phyloP scores from a whole-genome alignment of 2,113 vertebrate species.

The Eleginops maclovinus region DNA sequence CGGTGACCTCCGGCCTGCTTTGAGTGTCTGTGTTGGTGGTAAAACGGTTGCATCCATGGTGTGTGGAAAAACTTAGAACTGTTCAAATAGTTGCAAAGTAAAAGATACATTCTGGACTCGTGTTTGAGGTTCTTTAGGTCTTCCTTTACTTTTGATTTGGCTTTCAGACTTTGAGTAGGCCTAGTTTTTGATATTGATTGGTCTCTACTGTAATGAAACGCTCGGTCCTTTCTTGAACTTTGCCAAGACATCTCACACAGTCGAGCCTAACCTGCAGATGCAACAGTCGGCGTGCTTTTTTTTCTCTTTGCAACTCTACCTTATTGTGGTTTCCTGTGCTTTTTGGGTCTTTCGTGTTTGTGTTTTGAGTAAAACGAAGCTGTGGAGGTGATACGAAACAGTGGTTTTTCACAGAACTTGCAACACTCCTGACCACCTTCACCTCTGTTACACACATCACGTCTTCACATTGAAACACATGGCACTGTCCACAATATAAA shows the following conservation, averaged over 20 bases:
- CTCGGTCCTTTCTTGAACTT: conserved; percentile 1
- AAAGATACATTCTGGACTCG: no score
- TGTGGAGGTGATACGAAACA: conserved; percentile 10
- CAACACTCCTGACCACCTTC: conserved; percentile 11
- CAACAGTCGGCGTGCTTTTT: conserved; percentile 29
- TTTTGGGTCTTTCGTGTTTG: conserved; percentile 38
- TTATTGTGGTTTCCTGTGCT: conserved; percentile 70
- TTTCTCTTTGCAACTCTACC: conserved; percentile 48
- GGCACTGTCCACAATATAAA: neutral
- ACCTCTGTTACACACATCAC: neutral
- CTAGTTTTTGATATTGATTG: neutral
- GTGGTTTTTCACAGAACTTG: conserved; percentile 65
- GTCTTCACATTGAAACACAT: neutral
- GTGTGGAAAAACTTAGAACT: no score
- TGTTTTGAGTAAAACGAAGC: conserved; percentile 33
- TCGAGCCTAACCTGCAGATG: conserved; percentile 26
- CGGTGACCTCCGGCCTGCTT: conserved; percentile 55
- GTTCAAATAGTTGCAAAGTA: no score
- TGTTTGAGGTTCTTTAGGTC: no score
- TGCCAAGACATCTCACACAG: neutral
- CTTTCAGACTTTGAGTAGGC: neutral
- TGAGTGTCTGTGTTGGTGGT: conserved; percentile 11
- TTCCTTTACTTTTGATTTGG: no score
- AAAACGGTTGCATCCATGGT: no score
- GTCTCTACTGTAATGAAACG: neutral